These are phyloP conservation scores for Tromatobia lineatoria DNA, from an alignment of 2,888 invertebrate species.

Conservation along the genomic window DNA sequence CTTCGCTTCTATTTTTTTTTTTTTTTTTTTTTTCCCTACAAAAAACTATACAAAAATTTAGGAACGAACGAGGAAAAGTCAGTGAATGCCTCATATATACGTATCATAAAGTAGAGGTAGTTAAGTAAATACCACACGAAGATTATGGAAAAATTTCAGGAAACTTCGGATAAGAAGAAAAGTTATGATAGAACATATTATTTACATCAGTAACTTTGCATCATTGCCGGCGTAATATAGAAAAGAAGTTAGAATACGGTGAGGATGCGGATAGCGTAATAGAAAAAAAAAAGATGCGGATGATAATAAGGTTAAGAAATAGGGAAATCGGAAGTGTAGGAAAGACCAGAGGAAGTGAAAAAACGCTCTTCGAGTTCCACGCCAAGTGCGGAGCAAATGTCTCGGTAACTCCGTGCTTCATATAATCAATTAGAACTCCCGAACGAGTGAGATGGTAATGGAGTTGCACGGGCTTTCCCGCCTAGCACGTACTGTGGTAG, in stretches of 20 bases:
- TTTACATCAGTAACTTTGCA: too few species aligned
- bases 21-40: too few species aligned
- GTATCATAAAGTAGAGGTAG: too few species aligned
- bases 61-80: too few species aligned
- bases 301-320: slow-evolving; percentile 33
- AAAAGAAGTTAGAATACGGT: background rate
- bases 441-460: slow-evolving; percentile 79
- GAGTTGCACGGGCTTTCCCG: slow-evolving; percentile 71
- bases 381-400: slow-evolving; percentile 75
- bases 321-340: slow-evolving; percentile 4
- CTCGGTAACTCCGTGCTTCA: slow-evolving; percentile 73
- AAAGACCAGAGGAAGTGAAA: slow-evolving; percentile 57
- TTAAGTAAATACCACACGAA: too few species aligned
- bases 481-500: slow-evolving; percentile 24
- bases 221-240: too few species aligned
- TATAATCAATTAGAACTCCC: slow-evolving; percentile 81
- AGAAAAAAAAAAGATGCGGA: background rate
- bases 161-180: too few species aligned
- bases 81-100: too few species aligned
- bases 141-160: too few species aligned
- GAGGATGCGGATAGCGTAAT: background rate
- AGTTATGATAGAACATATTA: too few species aligned
- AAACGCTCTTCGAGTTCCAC: slow-evolving; percentile 47
- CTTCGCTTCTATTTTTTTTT: too few species aligned
- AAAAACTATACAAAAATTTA: too few species aligned